Evolutionary conservation across 1,140 invertebrate genomes (phyloP).

Genomic region (Lordiphosa clarofinis): DNA sequence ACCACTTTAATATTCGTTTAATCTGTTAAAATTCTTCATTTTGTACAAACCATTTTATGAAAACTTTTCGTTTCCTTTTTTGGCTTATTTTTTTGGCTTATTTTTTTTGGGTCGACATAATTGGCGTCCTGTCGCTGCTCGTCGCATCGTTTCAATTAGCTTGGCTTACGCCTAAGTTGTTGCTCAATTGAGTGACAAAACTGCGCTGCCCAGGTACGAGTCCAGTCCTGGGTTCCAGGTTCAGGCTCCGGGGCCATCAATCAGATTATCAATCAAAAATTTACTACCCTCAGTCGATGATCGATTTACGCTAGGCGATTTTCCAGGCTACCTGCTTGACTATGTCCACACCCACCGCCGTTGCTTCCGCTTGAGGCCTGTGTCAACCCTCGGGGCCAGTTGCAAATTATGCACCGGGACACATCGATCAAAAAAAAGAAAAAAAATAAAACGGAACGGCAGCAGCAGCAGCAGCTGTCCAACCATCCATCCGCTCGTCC

Average conservation of each 20-base stretch:
- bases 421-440: constrained; percentile 54
- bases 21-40: no score
- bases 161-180: constrained; percentile 19
- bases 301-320: constrained; percentile 41
- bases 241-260: constrained; percentile 38
- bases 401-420: constrained; percentile 56
- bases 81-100: no score
- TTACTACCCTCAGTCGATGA: constrained; percentile 17
- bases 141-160: constrained; percentile 29
- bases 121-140: neutral
- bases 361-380: neutral
- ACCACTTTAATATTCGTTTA: no score
- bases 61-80: no score
- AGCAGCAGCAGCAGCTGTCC: constrained; percentile 23
- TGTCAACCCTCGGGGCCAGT: constrained; percentile 14
- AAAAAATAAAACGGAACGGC: constrained; percentile 7
- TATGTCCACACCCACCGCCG: constrained; percentile 11
- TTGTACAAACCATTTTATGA: no score
- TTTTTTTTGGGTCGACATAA: no score
- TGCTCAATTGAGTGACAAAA: constrained; percentile 34
- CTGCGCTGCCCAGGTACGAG: constrained; percentile 19
- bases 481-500: constrained; percentile 25
- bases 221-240: constrained; percentile 11
- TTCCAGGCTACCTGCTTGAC: constrained; percentile 27
- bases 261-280: constrained; percentile 64